phyloP scores from a whole-genome alignment of 2,113 vertebrate genomes.

The Tauraco erythrolophus region DNA sequence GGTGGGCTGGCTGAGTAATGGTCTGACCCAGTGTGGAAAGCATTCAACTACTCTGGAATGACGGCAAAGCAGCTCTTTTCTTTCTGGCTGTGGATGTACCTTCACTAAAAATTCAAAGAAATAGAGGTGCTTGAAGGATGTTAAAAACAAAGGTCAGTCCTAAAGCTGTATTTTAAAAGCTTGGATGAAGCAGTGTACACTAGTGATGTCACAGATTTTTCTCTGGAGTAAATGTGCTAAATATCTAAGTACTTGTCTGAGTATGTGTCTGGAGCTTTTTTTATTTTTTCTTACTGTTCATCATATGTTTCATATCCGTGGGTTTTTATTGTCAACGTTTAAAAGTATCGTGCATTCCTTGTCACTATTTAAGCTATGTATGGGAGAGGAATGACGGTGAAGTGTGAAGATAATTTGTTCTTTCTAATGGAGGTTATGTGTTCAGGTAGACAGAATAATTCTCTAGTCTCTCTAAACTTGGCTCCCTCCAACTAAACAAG shows the following conservation, averaged over 20 bases:
- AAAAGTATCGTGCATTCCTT: accelerated
- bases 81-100: background rate
- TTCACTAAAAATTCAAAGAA: background rate
- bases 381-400: background rate
- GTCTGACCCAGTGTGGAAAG: accelerated
- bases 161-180: background rate
- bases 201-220: background rate
- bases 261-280: background rate
- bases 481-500: background rate
- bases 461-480: background rate
- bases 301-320: background rate
- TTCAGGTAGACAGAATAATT: background rate
- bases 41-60: accelerated
- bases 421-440: background rate
- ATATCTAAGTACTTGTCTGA: background rate
- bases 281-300: background rate
- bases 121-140: background rate
- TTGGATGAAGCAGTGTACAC: background rate
- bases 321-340: background rate
- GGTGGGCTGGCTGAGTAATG: background rate
- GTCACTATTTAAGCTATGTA: background rate
- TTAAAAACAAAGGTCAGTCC: background rate
- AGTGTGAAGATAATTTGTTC: background rate
- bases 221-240: background rate
- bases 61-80: background rate